Percentiles rank a stretch among this genome's conserved stretches.
Evolutionary conservation across 1,140 invertebrate genomes (phyloP).

Genomic region (Nasonia longicornis): DNA sequence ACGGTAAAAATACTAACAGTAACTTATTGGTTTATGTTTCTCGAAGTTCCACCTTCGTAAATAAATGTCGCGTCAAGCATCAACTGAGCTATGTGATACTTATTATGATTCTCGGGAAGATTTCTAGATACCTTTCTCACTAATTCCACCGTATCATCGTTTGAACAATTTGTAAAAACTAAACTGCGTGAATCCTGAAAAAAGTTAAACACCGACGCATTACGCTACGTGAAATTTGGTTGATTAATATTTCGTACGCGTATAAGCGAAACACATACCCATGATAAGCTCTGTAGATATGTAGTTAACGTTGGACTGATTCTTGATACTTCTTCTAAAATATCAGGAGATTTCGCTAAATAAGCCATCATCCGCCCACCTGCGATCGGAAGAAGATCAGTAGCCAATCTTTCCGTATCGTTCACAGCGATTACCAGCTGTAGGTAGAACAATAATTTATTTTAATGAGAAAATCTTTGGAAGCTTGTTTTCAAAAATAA

Average conservation of each 20-base stretch:
- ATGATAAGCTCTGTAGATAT: conserved; percentile 75
- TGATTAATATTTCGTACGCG: background rate
- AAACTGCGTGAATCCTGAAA: conserved; percentile 56
- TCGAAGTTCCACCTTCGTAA: conserved; percentile 53
- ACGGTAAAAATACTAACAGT: background rate
- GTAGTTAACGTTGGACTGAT: conserved; percentile 77
- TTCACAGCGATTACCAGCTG: conserved; percentile 75
- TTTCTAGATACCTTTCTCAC: conserved; percentile 57
- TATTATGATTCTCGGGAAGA: conserved; percentile 59
- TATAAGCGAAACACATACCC: conserved; percentile 68
- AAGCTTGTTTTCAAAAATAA: background rate
- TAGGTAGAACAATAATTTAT: conserved; percentile 32
- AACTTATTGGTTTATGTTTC: conserved; percentile 17
- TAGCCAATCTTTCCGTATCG: conserved; percentile 75
- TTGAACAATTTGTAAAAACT: conserved; percentile 63
- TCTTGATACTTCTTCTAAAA: conserved; percentile 75
- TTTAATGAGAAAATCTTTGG: background rate
- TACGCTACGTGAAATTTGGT: background rate
- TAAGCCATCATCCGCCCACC: conserved; percentile 79
- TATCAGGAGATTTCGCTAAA: conserved; percentile 71
- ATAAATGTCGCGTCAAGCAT: conserved; percentile 65
- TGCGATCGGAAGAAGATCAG: conserved; percentile 76
- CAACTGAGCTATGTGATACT: conserved; percentile 62
- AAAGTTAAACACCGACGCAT: background rate
- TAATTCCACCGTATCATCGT: conserved; percentile 62